phyloP scores from a whole-genome alignment of 2,113 vertebrate species.

The Oncorhynchus gorbuscha region DNA sequence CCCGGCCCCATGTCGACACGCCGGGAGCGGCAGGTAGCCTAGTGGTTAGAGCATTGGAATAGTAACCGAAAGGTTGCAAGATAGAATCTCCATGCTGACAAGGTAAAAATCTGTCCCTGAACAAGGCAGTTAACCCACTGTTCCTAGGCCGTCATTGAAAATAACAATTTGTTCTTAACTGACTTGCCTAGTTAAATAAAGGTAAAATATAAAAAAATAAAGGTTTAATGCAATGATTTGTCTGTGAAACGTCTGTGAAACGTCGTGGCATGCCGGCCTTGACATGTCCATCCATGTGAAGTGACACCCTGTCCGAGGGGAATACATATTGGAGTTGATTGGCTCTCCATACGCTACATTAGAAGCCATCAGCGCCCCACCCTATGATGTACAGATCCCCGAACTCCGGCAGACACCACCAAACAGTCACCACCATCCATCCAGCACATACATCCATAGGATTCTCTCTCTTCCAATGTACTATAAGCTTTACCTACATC shows the following conservation, averaged over 20 bases:
- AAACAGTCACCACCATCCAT: slow-evolving; percentile 53
- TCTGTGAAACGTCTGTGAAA: slow-evolving; percentile 68
- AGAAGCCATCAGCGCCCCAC: slow-evolving; percentile 63
- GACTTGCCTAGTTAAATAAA: too few species aligned
- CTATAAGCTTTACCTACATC: neutral
- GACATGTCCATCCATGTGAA: slow-evolving; percentile 53
- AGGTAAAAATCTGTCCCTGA: too few species aligned
- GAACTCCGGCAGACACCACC: slow-evolving; percentile 61
- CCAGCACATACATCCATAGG: slow-evolving; percentile 35
- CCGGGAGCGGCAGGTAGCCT: too few species aligned
- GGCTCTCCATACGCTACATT: slow-evolving; percentile 73
- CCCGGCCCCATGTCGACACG: slow-evolving; percentile 45
- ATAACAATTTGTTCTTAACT: too few species aligned
- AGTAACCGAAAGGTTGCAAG: too few species aligned
- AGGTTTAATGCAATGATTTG: slow-evolving; percentile 70
- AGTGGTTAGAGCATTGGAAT: too few species aligned
- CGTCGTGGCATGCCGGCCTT: slow-evolving; percentile 58
- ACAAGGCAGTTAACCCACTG: too few species aligned
- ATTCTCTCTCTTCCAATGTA: slow-evolving; percentile 28
- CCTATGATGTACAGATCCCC: slow-evolving; percentile 65
- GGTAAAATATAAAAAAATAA: too few species aligned
- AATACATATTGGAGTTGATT: slow-evolving; percentile 67
- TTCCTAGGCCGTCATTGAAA: too few species aligned
- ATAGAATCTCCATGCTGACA: too few species aligned
- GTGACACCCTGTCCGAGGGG: slow-evolving; percentile 65